Conservation (phyloP, 1,140 invertebrate genomes). For the Drosophila hydei region DNA sequence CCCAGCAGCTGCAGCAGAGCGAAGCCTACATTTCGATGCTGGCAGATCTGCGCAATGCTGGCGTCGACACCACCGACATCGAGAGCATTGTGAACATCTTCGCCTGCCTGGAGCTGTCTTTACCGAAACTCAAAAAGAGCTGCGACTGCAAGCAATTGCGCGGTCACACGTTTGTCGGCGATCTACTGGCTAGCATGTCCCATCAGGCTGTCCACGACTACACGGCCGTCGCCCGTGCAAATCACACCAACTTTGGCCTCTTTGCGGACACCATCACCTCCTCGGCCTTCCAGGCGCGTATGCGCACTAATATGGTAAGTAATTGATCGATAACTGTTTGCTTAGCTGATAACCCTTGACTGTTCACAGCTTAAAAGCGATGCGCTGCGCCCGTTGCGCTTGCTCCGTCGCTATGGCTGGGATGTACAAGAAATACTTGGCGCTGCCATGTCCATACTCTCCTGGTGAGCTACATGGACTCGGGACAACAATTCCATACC, state of each 20-base stretch:
- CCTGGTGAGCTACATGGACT: conserved; percentile 46
- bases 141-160: conserved; percentile 49
- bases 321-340: neutral
- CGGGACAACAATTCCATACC: too few relatives aligned
- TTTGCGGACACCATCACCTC: conserved; percentile 46
- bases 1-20: conserved; percentile 48
- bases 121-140: conserved; percentile 7
- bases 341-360: neutral
- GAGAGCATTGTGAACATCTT: conserved; percentile 56
- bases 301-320: conserved; percentile 55
- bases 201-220: conserved; percentile 35
- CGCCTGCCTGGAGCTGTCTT: conserved; percentile 44
- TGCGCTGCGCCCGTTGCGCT: conserved; percentile 33
- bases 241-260: conserved; percentile 41
- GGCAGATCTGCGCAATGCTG: conserved; percentile 9
- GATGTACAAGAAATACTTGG: conserved; percentile 48
- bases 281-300: conserved; percentile 39
- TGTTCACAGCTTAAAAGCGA: conserved; percentile 53
- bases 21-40: conserved; percentile 38
- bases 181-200: conserved; percentile 54
- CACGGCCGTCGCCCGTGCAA: neutral
- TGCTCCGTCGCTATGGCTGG: conserved; percentile 60
- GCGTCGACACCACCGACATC: conserved; percentile 51
- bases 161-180: conserved; percentile 49
- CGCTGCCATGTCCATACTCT: conserved; percentile 42